Conservation (phyloP, 2,797 vertebrate species). For the Heliangelus exortis region DNA sequence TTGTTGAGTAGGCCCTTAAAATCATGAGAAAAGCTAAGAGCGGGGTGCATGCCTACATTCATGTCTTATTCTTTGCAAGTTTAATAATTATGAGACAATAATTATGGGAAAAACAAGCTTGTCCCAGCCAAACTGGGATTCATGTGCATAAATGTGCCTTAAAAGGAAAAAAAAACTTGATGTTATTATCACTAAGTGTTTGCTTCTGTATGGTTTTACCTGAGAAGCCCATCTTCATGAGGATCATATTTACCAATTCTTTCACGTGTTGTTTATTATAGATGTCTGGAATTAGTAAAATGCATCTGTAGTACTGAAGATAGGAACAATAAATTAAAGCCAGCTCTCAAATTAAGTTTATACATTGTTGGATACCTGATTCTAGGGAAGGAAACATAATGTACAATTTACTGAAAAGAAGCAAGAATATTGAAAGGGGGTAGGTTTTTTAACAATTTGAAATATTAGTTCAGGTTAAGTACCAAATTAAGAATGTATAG, state of each 20-base stretch:
- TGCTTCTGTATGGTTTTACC: conserved; percentile 77
- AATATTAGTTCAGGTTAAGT: not conserved
- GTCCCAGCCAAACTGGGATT: not conserved
- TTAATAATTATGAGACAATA: not conserved
- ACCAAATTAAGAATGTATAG: not conserved
- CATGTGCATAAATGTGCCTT: not conserved
- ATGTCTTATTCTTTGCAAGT: not conserved
- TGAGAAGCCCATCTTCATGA: conserved; percentile 96
- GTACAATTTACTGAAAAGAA: not conserved
- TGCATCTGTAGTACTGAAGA: conserved; percentile 95
- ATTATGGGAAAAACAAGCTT: not conserved
- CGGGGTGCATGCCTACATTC: not conserved
- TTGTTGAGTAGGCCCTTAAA: not conserved
- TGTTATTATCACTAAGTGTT: not conserved
- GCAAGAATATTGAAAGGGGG: not conserved
- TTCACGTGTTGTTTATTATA: conserved; percentile 96
- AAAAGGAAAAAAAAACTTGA: not conserved
- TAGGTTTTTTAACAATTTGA: not conserved
- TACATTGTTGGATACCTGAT: not conserved
- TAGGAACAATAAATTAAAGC: conserved; percentile 18
- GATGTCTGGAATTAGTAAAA: conserved; percentile 95
- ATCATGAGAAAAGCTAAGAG: not conserved
- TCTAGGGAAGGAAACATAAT: not conserved
- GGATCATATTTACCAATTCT: conserved; percentile 93
- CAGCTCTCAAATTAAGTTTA: not conserved